Percentiles rank a stretch among this genome's conserved stretches.
Evolutionary conservation across 2,113 vertebrate genomes (phyloP).

Genomic region (Brachyhypopomus occidentalis): DNA sequence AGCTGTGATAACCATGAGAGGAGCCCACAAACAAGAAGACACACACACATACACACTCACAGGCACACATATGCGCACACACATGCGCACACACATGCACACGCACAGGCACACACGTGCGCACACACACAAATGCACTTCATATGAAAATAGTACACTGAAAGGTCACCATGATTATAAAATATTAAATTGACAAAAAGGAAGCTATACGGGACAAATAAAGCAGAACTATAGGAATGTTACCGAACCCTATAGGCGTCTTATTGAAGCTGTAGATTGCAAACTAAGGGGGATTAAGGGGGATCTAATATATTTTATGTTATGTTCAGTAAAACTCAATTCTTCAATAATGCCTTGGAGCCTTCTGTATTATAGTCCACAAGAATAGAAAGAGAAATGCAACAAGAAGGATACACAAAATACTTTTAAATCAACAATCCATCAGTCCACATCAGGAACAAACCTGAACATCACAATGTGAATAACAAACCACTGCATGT

Average conservation of each 20-base stretch:
- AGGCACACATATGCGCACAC: conserved; percentile 7
- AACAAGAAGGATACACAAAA: not conserved
- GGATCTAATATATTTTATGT: not conserved
- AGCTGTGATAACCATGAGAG: conserved; percentile 47
- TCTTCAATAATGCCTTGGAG: no score
- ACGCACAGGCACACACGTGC: conserved; percentile 16
- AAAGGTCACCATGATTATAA: conserved; percentile 26
- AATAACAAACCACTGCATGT: not conserved
- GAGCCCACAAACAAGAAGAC: conserved; percentile 21
- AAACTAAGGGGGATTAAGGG: not conserved
- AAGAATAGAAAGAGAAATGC: not conserved
- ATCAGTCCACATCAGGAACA: no score
- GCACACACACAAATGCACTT: conserved; percentile 17
- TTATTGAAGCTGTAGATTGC: no score
- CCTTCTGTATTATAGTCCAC: not conserved
- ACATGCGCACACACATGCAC: conserved; percentile 21
- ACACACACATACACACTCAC: conserved; percentile 22
- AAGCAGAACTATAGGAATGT: not conserved
- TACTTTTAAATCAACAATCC: not conserved
- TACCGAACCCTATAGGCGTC: not conserved
- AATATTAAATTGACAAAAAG: conserved; percentile 24
- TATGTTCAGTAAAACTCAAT: not conserved
- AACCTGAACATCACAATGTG: not conserved
- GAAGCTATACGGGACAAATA: not conserved
- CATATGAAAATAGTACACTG: not conserved